These are phyloP conservation scores for Shargacucullia verbasci DNA, from an alignment of 2,888 invertebrate genomes.

Conservation along the genomic window DNA sequence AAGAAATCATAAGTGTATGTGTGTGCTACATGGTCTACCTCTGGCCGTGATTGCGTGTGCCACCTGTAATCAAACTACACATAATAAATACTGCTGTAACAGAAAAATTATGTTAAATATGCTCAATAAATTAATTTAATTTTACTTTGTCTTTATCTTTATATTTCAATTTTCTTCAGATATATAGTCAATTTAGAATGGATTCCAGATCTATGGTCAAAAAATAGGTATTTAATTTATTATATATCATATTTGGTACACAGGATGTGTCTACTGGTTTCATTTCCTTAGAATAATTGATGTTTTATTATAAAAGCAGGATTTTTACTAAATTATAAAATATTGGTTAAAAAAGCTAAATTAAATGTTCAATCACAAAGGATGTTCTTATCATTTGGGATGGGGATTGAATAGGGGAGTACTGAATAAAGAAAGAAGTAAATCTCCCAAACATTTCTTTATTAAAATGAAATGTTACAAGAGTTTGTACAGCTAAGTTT, in stretches of 20 bases:
- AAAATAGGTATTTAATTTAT: neutral
- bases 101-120: constrained; percentile 43
- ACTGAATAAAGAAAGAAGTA: constrained; percentile 76
- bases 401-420: constrained; percentile 59
- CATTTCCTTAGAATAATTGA: no score
- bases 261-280: no score
- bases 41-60: constrained; percentile 61
- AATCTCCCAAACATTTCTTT: constrained; percentile 82
- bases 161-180: neutral
- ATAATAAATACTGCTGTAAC: constrained; percentile 55
- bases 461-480: constrained; percentile 80
- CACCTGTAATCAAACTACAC: constrained; percentile 73
- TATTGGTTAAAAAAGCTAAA: neutral
- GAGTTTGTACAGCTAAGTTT: constrained; percentile 69
- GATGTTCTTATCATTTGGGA: constrained; percentile 37
- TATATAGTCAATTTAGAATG: no score
- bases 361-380: constrained; percentile 12
- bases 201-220: no score
- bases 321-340: neutral
- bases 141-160: no score
- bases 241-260: no score
- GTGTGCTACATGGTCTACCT: constrained; percentile 64
- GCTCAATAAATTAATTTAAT: no score
- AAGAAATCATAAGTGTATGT: constrained; percentile 30
- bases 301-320: neutral